Conservation (phyloP, 1,140 invertebrate species). For the Sycophila sp. region DNA sequence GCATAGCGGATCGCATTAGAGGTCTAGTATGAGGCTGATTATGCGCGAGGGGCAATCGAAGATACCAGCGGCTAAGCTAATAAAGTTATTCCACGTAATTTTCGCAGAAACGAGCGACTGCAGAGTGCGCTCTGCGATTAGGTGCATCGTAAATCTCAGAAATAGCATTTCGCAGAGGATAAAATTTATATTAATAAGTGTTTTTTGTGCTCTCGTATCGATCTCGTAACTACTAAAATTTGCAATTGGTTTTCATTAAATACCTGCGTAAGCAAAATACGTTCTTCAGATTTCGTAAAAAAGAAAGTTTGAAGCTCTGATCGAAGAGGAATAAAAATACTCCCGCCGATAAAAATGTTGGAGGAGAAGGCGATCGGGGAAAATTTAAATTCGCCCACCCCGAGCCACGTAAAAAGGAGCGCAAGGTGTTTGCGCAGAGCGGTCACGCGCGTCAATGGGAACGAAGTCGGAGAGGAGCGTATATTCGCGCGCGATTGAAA, state of each 20-base stretch:
- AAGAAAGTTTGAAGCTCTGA: neutral
- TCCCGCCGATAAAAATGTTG: no score
- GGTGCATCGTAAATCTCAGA: no score
- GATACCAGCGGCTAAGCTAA: neutral
- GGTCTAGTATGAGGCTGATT: neutral
- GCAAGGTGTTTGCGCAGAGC: conserved; percentile 14
- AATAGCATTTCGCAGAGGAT: no score
- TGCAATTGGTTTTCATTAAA: no score
- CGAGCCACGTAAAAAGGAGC: no score
- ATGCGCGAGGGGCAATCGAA: neutral
- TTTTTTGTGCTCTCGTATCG: no score
- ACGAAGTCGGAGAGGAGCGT: conserved; percentile 43
- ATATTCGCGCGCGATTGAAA: conserved; percentile 23
- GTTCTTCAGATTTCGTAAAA: no score
- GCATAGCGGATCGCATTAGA: neutral
- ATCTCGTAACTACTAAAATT: no score
- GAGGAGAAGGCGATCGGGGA: conserved; percentile 21
- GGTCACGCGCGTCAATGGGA: conserved; percentile 17
- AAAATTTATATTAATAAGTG: no score
- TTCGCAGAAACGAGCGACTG: neutral
- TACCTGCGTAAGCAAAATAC: no score
- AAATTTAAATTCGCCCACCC: conserved; percentile 60
- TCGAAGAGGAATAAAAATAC: neutral
- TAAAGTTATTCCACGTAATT: conserved; percentile 19
- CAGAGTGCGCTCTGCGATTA: no score